Base-by-base conservation (phyloP, 2,797 vertebrate species). In the Hylomyscus alleni region DNA sequence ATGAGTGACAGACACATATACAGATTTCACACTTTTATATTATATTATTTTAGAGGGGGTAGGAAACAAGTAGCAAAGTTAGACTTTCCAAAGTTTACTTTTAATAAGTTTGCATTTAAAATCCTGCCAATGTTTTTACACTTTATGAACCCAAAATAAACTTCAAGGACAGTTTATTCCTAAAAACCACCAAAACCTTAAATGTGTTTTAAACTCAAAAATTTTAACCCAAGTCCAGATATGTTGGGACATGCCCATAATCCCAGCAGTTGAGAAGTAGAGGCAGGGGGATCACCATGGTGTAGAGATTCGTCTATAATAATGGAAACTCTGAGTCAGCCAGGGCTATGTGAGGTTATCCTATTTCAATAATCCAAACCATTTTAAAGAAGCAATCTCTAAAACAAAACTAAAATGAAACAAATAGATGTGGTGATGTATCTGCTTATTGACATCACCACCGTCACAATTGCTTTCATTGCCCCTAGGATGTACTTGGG, bases 91-190 rank as follows among this genome's bases (percentile, higher is more conserved):
- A 54, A 91, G 58, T 90, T 29, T 77, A 81, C 90, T 85, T 90
- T 95, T 81, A 72, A 2, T 86, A 91, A 85, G 90, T 54, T 56
- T 92, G n/a, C 92, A 29, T 92, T 95, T 62, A 13, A 90, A 91
- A 86, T 0, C 26, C 82, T 56, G 22, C n/a, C 65, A 93, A 44
- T 62, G 85, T 69, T 86, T 86, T 94, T 90, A 76, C 3, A 87
- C 60, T 75, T 92, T 77, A 65, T 69, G 92, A 92, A 52, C 54
- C 26, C 60, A 78, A 96, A 93, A 56, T 72, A 93, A 83, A 80
- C 50, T 81, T 69, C 11, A 40, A 65, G 52, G 3, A 26, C 10
- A 80, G 6, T 54, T 67, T 1, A 52, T 26, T 78, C 13, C 14
- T 50, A n/a, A 52, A n/a, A 77, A 37, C 9, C 34, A 90, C 26